Evolutionary conservation across 2,113 vertebrate species (phyloP).

Genomic region (Petaurus breviceps): DNA sequence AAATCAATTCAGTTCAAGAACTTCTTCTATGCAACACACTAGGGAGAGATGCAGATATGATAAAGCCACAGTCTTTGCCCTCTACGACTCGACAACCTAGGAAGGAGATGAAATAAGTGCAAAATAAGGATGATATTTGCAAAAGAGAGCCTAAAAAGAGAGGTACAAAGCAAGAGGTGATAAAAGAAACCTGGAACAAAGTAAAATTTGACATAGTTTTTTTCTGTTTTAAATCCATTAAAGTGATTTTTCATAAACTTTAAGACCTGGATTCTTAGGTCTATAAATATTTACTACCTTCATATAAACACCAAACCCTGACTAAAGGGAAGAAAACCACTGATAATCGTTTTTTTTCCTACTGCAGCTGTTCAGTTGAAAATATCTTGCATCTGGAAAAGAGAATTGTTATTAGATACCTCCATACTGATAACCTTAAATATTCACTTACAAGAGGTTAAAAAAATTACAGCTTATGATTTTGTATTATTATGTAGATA

Average conservation of each 20-base stretch:
- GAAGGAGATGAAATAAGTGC: neutral
- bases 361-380: constrained; percentile 25
- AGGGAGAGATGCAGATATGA: neutral
- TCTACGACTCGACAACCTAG: neutral
- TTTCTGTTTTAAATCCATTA: constrained; percentile 19
- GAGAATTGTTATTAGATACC: constrained; percentile 5
- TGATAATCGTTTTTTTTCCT: neutral
- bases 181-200: neutral
- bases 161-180: neutral
- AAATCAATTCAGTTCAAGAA: neutral
- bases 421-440: neutral
- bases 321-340: neutral
- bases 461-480: constrained; percentile 29
- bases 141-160: neutral
- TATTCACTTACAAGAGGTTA: neutral
- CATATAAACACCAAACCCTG: neutral
- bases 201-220: neutral
- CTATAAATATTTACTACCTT: neutral
- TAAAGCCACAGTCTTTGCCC: neutral
- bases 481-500: constrained; percentile 40
- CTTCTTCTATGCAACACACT: neutral
- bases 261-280: constrained; percentile 13
- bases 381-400: constrained; percentile 42
- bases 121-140: neutral
- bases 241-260: constrained; percentile 26